Conservation (phyloP, 2,888 invertebrate genomes). For the Pemphredon lugubris region DNA sequence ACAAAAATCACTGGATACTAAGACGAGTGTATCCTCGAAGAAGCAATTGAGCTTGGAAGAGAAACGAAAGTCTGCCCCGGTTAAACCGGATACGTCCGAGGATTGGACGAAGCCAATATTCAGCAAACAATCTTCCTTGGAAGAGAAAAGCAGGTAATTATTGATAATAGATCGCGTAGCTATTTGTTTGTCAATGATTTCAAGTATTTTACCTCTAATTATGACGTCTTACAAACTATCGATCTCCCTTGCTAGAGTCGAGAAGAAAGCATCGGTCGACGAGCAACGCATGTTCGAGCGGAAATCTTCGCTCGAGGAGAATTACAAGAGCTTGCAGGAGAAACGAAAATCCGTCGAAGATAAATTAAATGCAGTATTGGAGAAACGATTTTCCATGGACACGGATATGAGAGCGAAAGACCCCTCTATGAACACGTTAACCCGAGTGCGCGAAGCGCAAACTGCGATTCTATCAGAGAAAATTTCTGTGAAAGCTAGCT, state of each 20-base stretch:
- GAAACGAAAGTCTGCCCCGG: conserved; percentile 77
- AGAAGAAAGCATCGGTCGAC: conserved; percentile 31
- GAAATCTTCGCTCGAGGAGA: conserved; percentile 44
- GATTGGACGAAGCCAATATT: conserved; percentile 72
- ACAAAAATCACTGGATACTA: conserved; percentile 69
- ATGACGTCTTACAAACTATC: too few relatives aligned
- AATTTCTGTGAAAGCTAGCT: conserved; percentile 69
- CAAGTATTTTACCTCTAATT: too few relatives aligned
- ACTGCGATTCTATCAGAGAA: conserved; percentile 57
- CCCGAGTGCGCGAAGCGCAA: conserved; percentile 47
- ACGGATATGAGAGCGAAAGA: conserved; percentile 66
- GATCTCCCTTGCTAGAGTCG: conserved; percentile 18
- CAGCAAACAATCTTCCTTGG: conserved; percentile 72
- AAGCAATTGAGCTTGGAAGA: conserved; percentile 71
- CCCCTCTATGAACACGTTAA: conserved; percentile 57
- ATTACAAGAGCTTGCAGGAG: conserved; percentile 72
- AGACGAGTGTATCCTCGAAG: conserved; percentile 45
- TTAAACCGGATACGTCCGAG: conserved; percentile 70
- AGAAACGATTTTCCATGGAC: conserved; percentile 76
- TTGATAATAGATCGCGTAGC: too few relatives aligned
- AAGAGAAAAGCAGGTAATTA: conserved; percentile 72
- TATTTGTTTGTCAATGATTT: too few relatives aligned
- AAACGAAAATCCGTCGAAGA: conserved; percentile 78
- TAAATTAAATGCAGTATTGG: conserved; percentile 77
- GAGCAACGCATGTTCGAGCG: conserved; percentile 23